Base-by-base conservation (phyloP, 2,797 vertebrate genomes). In the Galaxias olidus region DNA sequence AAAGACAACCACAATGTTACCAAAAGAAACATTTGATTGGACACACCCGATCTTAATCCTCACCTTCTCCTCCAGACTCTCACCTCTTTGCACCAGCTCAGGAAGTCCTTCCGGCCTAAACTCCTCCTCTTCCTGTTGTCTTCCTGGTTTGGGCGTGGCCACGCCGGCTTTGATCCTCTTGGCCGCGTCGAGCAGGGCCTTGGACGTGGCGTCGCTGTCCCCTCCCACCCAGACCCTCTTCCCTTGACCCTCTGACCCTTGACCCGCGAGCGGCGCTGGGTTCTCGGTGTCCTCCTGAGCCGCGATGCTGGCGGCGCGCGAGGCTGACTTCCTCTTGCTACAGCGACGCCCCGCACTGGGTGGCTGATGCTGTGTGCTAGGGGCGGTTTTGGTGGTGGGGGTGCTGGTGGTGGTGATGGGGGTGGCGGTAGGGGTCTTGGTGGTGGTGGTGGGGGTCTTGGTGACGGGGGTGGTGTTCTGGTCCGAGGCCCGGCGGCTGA, bases 11-110 rank as follows among this genome's bases (percentile, higher is more conserved):
- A 53, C 15, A 18, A n/a, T 17, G 17, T 14, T 13, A 50, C 5
- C 1, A 13, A 13, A 50, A 13, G n/a, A n/a, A 4, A 13, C 8
- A 0, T 14, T 8, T 14, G 9, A 50, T 13, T 14, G 48, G 48
- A 15, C 13, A n/a, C 9, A 50, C n/a, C n/a, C 2, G 30, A 30
- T 30, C 30, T 30, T 30, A n/a, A n/a, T n/a, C n/a, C n/a, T n/a
- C n/a, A n/a, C n/a, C n/a, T n/a, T n/a, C n/a, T n/a, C n/a, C 9
- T 17, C n/a, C 30, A 10, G 20, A 10, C 0, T 67, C 77, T 45
- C 80, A 96, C 95, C 95, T 94, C 84, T 96, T 76, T 90, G 90
- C 44, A 95, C 94, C 66, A 92, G 82, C 64, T 95, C 93, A 54
- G 94, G 94, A 74, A 96, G 91, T 11, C 93, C 94, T 71, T 95